These are phyloP conservation scores for Rhyzopertha dominica DNA, from an alignment of 1,140 invertebrate genomes.

Conservation along the genomic window DNA sequence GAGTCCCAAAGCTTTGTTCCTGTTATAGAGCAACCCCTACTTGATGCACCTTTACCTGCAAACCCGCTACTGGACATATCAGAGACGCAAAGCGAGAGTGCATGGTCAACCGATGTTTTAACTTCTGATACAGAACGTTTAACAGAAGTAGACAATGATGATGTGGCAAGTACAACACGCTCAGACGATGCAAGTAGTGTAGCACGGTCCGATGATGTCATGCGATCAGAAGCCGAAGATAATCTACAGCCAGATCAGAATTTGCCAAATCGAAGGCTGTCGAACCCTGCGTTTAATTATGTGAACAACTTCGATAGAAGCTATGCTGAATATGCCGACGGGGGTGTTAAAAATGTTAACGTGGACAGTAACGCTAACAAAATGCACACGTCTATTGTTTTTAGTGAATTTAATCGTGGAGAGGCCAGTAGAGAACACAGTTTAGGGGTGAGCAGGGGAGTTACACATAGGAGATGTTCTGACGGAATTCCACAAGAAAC, in stretches of 20 bases:
- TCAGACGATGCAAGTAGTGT: constrained; percentile 63
- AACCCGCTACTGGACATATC: constrained; percentile 62
- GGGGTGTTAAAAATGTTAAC: no score
- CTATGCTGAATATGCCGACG: no score
- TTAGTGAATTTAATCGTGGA: no score
- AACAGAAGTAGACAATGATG: constrained; percentile 81
- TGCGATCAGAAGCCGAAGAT: constrained; percentile 57
- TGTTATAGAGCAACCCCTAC: constrained; percentile 31
- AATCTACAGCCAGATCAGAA: constrained; percentile 15
- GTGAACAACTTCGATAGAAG: no score
- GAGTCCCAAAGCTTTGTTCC: constrained; percentile 47
- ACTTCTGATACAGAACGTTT: constrained; percentile 91
- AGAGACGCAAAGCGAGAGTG: constrained; percentile 87
- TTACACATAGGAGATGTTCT: no score
- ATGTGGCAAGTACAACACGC: constrained; percentile 67
- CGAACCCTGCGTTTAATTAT: no score
- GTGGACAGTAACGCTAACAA: no score
- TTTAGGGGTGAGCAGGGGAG: no score
- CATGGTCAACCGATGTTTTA: constrained; percentile 95
- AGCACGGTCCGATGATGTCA: constrained; percentile 64
- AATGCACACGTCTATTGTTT: no score
- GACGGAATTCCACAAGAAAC: no score
- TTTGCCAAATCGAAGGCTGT: constrained; percentile 25
- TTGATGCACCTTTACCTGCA: constrained; percentile 28
- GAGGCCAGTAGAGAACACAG: no score